These are phyloP conservation scores for Acleris literana DNA, from an alignment of 2,888 invertebrate genomes.

Conservation along the genomic window DNA sequence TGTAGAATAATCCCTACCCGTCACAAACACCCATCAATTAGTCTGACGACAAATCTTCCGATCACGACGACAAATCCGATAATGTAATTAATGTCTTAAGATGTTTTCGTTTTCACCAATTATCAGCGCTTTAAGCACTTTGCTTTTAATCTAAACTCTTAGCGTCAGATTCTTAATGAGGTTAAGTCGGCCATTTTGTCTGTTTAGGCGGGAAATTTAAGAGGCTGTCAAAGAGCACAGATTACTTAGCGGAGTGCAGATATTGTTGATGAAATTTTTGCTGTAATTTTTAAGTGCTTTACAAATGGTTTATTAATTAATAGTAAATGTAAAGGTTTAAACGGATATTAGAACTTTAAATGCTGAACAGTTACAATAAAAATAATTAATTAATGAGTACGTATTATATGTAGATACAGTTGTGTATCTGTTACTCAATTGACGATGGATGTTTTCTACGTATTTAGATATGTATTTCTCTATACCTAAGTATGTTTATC, in stretches of 20 bases:
- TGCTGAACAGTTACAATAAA: too few relatives aligned
- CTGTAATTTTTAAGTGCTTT: too few relatives aligned
- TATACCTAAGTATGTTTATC: too few relatives aligned
- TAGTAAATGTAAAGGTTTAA: too few relatives aligned
- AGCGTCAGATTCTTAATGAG: conserved; percentile 52
- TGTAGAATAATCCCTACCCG: background rate
- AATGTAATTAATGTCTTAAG: conserved; percentile 54
- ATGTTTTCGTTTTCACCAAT: conserved; percentile 68
- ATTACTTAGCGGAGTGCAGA: conserved; percentile 17
- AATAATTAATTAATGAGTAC: too few relatives aligned
- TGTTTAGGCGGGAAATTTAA: conserved; percentile 49
- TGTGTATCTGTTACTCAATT: too few relatives aligned
- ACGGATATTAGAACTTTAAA: too few relatives aligned
- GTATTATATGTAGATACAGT: too few relatives aligned
- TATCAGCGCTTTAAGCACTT: conserved; percentile 56
- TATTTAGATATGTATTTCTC: too few relatives aligned
- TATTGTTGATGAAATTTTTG: conserved; percentile 4
- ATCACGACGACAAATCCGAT: conserved; percentile 59
- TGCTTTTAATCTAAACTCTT: conserved; percentile 54
- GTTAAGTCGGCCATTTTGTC: conserved; percentile 62
- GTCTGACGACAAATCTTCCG: conserved; percentile 46
- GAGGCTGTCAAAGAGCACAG: conserved; percentile 37
- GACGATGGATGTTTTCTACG: too few relatives aligned
- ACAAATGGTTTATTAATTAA: too few relatives aligned
- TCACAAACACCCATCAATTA: conserved; percentile 15